Evolutionary conservation across 2,797 vertebrate genomes (phyloP).

Genomic region (Melanotaenia pygmaea): DNA sequence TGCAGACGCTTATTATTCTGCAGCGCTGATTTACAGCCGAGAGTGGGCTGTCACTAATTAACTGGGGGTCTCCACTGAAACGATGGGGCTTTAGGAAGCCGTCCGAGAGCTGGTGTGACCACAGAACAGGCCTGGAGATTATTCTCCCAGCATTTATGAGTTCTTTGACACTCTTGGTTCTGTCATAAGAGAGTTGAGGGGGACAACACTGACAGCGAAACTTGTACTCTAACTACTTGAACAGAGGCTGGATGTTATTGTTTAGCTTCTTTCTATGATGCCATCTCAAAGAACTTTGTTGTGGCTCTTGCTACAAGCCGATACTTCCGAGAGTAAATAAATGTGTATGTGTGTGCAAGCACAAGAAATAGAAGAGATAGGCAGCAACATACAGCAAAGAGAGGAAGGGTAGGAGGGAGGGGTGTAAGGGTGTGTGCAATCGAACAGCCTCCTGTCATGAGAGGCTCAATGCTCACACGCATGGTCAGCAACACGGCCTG

Average conservation of each 20-base stretch:
- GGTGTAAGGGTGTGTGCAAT: constrained; percentile 66
- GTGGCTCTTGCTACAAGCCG: constrained; percentile 44
- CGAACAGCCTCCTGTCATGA: constrained; percentile 81
- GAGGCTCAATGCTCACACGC: constrained; percentile 85
- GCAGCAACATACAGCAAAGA: constrained; percentile 57
- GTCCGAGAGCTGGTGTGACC: constrained; percentile 71
- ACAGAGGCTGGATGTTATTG: constrained; percentile 11
- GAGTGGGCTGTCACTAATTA: constrained; percentile 80
- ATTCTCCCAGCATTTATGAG: constrained; percentile 73
- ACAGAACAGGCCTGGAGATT: constrained; percentile 74
- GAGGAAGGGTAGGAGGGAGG: constrained; percentile 28
- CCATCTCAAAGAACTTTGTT: constrained; percentile 62
- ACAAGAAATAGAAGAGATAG: constrained; percentile 50
- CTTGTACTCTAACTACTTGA: constrained; percentile 38
- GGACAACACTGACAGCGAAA: constrained; percentile 29
- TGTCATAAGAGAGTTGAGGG: constrained; percentile 16
- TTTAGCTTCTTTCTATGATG: constrained; percentile 40
- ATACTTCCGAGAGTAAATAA: constrained; percentile 45
- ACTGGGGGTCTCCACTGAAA: constrained; percentile 68
- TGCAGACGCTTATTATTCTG: constrained; percentile 79
- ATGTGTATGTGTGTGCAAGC: constrained; percentile 15
- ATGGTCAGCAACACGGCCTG: constrained; percentile 86
- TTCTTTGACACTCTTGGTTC: constrained; percentile 45
- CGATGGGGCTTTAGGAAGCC: constrained; percentile 71
- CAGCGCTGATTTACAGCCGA: constrained; percentile 75